These are phyloP conservation scores for Gambusia affinis DNA, from an alignment of 2,113 vertebrate genomes.

Conservation along the genomic window DNA sequence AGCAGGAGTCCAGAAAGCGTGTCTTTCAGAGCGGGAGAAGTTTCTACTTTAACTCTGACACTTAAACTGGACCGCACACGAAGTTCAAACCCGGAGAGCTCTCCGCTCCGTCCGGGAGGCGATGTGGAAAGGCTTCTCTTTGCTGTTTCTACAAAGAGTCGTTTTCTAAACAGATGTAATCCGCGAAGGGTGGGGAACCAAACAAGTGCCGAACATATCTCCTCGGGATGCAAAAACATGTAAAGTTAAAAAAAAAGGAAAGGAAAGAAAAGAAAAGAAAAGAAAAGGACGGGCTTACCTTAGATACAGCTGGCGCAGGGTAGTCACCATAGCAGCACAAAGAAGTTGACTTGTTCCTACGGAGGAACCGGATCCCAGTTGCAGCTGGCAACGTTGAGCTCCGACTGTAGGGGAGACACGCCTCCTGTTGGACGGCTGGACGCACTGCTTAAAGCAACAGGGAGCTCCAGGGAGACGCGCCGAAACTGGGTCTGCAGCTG, in stretches of 20 bases:
- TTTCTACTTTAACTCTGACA: slow-evolving; percentile 15
- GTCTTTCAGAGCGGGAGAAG: slow-evolving; percentile 18
- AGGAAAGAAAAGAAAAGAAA: too few relatives aligned
- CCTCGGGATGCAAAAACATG: too few relatives aligned
- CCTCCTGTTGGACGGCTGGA: slow-evolving; percentile 85
- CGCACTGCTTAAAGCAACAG: slow-evolving; percentile 76
- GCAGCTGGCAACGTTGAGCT: slow-evolving; percentile 57
- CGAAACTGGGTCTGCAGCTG: slow-evolving; percentile 18
- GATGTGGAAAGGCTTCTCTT: neutral
- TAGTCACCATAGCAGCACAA: slow-evolving; percentile 63
- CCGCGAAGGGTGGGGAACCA: neutral
- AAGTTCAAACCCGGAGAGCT: neutral
- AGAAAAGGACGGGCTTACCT: slow-evolving; percentile 65
- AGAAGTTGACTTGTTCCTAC: slow-evolving; percentile 76
- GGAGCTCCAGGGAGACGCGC: slow-evolving; percentile 19
- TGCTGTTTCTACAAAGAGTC: neutral
- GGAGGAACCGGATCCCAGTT: slow-evolving; percentile 60
- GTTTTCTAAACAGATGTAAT: slow-evolving; percentile 14
- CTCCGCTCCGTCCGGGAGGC: too few relatives aligned
- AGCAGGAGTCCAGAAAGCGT: slow-evolving; percentile 53
- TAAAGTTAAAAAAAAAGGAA: neutral
- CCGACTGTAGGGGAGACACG: slow-evolving; percentile 83
- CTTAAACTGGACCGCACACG: slow-evolving; percentile 8
- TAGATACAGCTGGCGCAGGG: slow-evolving; percentile 43
- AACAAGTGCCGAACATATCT: neutral